A percentile compares a stretch with the other conserved stretches of the same genome.
Evolutionary conservation across 2,888 invertebrate genomes (phyloP).

Genomic region (Stenotaenia linearis): DNA sequence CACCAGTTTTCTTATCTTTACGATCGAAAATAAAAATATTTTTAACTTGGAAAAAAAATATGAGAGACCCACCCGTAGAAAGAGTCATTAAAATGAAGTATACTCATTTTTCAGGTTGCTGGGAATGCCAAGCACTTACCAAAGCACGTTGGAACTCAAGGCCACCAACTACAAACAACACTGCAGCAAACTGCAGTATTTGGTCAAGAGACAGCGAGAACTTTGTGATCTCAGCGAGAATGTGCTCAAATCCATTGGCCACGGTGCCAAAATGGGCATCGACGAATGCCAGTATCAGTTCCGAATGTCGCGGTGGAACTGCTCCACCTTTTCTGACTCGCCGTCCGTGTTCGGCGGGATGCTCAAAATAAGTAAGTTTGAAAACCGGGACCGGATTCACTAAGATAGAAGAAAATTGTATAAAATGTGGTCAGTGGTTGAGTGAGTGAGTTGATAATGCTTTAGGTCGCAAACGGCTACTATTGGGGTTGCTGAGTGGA

Average conservation of each 20-base stretch:
- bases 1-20: not conserved
- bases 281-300: conserved; percentile 89
- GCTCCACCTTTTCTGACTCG: conserved; percentile 69
- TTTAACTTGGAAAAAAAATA: not conserved
- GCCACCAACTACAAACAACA: conserved; percentile 57
- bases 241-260: conserved; percentile 69
- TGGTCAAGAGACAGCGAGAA: conserved; percentile 64
- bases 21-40: not conserved
- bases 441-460: no score
- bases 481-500: no score
- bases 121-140: conserved; percentile 50
- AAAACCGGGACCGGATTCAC: no score
- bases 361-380: conserved; percentile 72
- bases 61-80: not conserved
- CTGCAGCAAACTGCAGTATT: conserved; percentile 64
- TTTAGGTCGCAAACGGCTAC: no score
- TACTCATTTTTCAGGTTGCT: conserved; percentile 48
- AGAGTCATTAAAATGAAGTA: not conserved
- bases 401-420: no score
- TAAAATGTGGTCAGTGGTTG: not conserved
- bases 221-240: conserved; percentile 65
- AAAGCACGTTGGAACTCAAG: conserved; percentile 44
- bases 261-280: conserved; percentile 75
- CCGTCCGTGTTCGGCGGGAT: conserved; percentile 78
- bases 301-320: conserved; percentile 80